Percentiles rank a stretch among this genome's conserved stretches.
Evolutionary conservation across 1,140 invertebrate genomes (phyloP).

Genomic region (Temnothorax curvispinosus): DNA sequence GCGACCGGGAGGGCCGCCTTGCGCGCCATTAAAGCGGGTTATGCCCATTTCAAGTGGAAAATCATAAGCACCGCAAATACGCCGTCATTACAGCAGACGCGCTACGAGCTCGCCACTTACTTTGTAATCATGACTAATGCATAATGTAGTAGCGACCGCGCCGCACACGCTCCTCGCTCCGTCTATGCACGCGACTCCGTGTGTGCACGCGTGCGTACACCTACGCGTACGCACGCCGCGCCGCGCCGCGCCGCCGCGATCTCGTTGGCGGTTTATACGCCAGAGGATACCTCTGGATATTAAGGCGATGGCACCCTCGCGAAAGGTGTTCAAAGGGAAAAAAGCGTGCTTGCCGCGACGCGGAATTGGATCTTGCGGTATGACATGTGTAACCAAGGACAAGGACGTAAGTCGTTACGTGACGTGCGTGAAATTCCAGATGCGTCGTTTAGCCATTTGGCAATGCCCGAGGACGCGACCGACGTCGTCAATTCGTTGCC

Average conservation of each 20-base stretch:
- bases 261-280: constrained; percentile 1
- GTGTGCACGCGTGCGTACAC: constrained; percentile 2
- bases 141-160: constrained; percentile 77
- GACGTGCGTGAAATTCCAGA: constrained; percentile 38
- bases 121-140: constrained; percentile 82
- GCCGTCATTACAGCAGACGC: constrained; percentile 79
- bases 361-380: constrained; percentile 53
- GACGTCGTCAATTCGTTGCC: neutral
- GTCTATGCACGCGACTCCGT: constrained; percentile 22
- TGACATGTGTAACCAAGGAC: neutral
- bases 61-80: constrained; percentile 81
- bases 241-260: neutral
- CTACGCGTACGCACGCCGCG: neutral
- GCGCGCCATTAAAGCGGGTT: constrained; percentile 79
- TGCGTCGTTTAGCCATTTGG: neutral
- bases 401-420: constrained; percentile 2
- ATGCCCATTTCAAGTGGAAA: constrained; percentile 82
- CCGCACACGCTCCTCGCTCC: constrained; percentile 24
- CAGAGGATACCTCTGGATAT: neutral
- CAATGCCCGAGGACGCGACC: neutral
- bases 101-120: constrained; percentile 79
- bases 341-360: constrained; percentile 16
- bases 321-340: neutral
- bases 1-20: constrained; percentile 68
- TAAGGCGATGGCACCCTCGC: neutral